Conservation (phyloP, 2,113 vertebrate genomes). For the Hippopotamus amphibius region DNA sequence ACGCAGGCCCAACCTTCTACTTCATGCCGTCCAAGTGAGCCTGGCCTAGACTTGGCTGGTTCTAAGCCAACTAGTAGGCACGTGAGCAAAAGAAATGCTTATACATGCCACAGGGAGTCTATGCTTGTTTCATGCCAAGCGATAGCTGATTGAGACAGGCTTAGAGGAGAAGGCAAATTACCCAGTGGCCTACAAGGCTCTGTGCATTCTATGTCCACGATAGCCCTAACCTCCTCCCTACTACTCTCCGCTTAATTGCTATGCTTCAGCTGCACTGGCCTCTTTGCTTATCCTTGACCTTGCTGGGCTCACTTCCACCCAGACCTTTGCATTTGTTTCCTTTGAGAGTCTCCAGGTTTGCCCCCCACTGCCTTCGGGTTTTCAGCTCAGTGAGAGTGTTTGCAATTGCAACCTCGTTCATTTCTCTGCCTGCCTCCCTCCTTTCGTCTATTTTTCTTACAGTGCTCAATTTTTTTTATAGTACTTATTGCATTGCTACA, state of each 20-base stretch:
- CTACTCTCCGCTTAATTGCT: not conserved
- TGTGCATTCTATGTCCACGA: fast-evolving
- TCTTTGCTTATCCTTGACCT: not conserved
- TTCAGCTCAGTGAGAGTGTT: not conserved
- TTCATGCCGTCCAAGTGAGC: not conserved
- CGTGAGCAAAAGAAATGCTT: not conserved
- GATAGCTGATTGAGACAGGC: not conserved
- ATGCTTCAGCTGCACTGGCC: not conserved
- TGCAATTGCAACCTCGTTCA: fast-evolving
- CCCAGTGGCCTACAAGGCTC: fast-evolving
- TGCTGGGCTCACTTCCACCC: no score
- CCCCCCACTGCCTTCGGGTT: not conserved
- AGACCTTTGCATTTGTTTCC: not conserved
- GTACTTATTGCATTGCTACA: no score
- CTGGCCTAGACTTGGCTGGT: not conserved
- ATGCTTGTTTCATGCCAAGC: not conserved
- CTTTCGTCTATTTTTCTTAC: not conserved
- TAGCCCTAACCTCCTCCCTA: not conserved
- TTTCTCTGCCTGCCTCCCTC: not conserved
- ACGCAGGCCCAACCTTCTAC: not conserved
- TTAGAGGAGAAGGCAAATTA: not conserved
- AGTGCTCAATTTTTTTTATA: not conserved
- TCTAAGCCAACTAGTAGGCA: not conserved
- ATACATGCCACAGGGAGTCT: not conserved
- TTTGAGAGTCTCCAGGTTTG: not conserved